phyloP scores from a whole-genome alignment of 2,113 vertebrate species.

The Mungos mungo region DNA sequence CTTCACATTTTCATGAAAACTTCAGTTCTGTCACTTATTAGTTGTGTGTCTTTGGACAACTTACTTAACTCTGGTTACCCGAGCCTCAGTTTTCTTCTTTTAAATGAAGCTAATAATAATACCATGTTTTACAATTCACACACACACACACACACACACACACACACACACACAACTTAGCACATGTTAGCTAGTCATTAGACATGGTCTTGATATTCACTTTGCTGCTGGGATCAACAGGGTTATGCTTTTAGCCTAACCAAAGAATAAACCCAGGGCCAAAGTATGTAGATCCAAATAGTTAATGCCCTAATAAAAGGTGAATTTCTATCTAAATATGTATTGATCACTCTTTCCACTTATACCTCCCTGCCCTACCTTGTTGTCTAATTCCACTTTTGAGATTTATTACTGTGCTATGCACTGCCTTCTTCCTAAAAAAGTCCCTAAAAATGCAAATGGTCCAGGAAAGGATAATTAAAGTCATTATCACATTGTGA shows the following conservation, averaged over 20 bases:
- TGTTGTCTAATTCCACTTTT: background rate
- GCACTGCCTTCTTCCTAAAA: background rate
- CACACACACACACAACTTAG: background rate
- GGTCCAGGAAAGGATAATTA: background rate
- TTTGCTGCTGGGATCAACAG: background rate
- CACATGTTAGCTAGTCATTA: background rate
- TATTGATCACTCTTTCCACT: background rate
- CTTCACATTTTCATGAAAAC: background rate
- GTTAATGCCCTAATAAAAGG: background rate
- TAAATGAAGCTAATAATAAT: background rate
- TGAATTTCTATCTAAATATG: background rate
- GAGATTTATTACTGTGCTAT: background rate
- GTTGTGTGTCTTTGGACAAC: background rate
- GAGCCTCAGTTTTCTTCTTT: background rate
- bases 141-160: background rate
- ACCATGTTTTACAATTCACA: background rate
- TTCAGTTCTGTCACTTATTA: conserved; percentile 11
- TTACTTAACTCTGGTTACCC: background rate
- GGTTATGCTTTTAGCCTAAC: conserved; percentile 20
- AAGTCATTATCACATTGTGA: background rate
- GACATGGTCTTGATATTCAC: background rate
- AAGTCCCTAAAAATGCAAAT: background rate
- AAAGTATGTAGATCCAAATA: background rate
- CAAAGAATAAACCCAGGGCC: background rate
- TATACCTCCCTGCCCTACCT: background rate